A percentile compares a stretch with the other conserved stretches of the same genome.
phyloP scores from a whole-genome alignment of 2,113 vertebrate genomes.

The Xiphorhynchus elegans region DNA sequence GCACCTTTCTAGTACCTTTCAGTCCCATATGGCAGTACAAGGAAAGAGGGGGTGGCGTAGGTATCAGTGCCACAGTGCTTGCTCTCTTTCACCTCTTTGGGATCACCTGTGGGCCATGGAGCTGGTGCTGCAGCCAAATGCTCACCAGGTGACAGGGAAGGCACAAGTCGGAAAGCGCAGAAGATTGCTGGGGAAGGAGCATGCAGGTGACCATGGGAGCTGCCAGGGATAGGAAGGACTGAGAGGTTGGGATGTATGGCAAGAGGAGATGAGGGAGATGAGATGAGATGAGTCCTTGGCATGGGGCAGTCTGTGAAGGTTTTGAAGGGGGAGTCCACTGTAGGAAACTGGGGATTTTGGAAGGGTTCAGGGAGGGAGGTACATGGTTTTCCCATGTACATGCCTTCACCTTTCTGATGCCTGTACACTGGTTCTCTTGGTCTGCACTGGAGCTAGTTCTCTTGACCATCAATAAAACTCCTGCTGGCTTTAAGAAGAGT shows the following conservation, averaged over 20 bases:
- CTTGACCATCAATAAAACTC: background rate
- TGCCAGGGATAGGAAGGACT: accelerated
- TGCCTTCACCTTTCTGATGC: background rate
- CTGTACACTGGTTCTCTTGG: background rate
- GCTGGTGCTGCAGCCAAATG: background rate
- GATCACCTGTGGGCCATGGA: background rate
- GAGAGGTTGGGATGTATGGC: background rate
- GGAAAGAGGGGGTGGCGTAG: background rate
- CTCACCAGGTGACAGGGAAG: background rate
- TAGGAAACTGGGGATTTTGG: background rate
- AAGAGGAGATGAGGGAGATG: background rate
- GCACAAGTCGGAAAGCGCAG: background rate
- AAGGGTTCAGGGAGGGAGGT: background rate
- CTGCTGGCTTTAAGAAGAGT: background rate
- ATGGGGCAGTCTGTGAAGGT: background rate
- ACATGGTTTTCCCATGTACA: background rate
- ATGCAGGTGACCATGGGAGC: accelerated
- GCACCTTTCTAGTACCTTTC: background rate
- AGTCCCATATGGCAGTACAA: background rate
- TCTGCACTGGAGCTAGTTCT: background rate
- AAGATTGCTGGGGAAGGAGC: background rate
- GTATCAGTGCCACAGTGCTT: background rate
- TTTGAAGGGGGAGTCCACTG: accelerated
- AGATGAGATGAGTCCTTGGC: background rate
- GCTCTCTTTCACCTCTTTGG: background rate